A percentile compares a stretch with the other conserved stretches of the same genome.
phyloP scores from a whole-genome alignment of 2,113 vertebrate species.

The Colossoma macropomum region DNA sequence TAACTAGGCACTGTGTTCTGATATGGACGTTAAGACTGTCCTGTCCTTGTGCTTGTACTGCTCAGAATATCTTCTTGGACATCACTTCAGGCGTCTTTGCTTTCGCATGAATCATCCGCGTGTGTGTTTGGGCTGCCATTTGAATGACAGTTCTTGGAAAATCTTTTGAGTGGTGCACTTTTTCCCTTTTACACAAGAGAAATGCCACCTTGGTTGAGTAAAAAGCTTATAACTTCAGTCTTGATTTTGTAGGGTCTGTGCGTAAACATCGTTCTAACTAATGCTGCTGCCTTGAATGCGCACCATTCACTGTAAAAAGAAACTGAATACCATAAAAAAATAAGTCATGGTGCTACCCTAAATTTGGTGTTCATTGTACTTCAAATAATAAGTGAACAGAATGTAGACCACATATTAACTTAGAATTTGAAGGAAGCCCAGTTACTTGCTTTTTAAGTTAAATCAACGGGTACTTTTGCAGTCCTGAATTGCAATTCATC shows the following conservation, averaged over 20 bases:
- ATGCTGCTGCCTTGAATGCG: neutral
- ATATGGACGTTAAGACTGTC: neutral
- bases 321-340: neutral
- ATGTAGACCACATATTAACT: too few species aligned
- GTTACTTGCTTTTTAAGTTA: too few species aligned
- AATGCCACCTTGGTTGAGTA: neutral
- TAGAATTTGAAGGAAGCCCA: too few species aligned
- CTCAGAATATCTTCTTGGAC: neutral
- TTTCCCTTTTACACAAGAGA: neutral
- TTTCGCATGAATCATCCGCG: neutral
- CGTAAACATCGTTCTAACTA: neutral
- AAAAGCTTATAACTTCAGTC: neutral
- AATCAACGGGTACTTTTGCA: too few species aligned
- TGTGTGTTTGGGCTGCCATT: neutral
- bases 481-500: too few species aligned
- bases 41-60: neutral
- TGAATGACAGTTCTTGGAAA: conserved; percentile 13
- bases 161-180: neutral
- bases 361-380: too few species aligned
- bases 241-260: neutral
- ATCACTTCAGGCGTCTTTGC: neutral
- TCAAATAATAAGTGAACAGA: too few species aligned
- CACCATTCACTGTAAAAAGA: too few species aligned
- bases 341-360: too few species aligned
- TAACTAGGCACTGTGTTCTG: neutral